These are phyloP conservation scores for Silurus glanis DNA, from an alignment of 2,113 vertebrate genomes.

Conservation along the genomic window DNA sequence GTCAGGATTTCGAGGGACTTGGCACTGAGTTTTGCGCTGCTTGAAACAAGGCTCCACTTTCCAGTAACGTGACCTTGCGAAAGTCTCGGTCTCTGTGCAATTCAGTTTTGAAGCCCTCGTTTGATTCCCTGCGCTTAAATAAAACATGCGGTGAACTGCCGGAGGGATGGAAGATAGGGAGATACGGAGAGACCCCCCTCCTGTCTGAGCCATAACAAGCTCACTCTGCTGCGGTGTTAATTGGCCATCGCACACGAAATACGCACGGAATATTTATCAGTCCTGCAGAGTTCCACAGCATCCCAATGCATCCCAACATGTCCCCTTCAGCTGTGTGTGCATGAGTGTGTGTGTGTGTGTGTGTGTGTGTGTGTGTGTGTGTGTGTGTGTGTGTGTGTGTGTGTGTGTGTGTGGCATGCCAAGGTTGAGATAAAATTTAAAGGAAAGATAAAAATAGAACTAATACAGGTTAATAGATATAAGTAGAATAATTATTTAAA, in stretches of 20 bases:
- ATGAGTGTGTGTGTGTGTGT: neutral
- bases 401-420: neutral
- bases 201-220: constrained; percentile 51
- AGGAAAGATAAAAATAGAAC: neutral
- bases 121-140: constrained; percentile 55
- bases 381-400: neutral
- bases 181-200: constrained; percentile 40
- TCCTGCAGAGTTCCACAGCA: constrained; percentile 34
- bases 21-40: constrained; percentile 14
- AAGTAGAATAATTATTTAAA: too few relatives aligned
- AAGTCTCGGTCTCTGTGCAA: constrained; percentile 34
- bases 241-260: constrained; percentile 46
- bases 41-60: constrained; percentile 37
- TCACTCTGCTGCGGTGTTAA: constrained; percentile 47
- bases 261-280: constrained; percentile 50
- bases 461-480: neutral
- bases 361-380: constrained; percentile 6
- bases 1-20: constrained; percentile 1
- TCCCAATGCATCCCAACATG: neutral
- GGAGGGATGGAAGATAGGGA: constrained; percentile 25
- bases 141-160: constrained; percentile 48
- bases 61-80: constrained; percentile 52
- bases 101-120: constrained; percentile 42
- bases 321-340: constrained; percentile 19
- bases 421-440: constrained; percentile 6